Evolutionary conservation across 2,797 vertebrate species (phyloP).

Genomic region (Lithobates pipiens): DNA sequence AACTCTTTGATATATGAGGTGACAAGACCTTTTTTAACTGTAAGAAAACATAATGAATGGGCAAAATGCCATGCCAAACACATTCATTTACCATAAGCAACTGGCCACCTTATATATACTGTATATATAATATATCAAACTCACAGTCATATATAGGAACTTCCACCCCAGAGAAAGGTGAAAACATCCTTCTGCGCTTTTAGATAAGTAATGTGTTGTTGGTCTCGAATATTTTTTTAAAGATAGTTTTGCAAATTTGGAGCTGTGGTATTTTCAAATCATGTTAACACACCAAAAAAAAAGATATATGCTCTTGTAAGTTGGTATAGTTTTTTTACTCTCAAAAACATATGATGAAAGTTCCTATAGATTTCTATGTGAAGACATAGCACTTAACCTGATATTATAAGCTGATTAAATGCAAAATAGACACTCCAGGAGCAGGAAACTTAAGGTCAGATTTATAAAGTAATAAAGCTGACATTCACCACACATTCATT

Average conservation of each 20-base stretch:
- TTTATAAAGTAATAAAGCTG: too few relatives aligned
- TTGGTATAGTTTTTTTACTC: neutral
- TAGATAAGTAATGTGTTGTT: neutral
- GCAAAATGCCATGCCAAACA: slow-evolving; percentile 4
- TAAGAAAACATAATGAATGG: neutral
- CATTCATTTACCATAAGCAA: neutral
- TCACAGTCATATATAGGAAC: slow-evolving; percentile 29
- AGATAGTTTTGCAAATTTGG: neutral
- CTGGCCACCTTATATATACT: slow-evolving; percentile 24
- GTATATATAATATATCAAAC: neutral
- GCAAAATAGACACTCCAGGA: slow-evolving; percentile 59
- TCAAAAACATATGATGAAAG: neutral
- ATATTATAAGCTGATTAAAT: slow-evolving; percentile 23
- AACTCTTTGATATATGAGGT: slow-evolving; percentile 19
- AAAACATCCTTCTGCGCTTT: neutral
- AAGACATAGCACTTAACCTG: neutral
- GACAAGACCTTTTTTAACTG: slow-evolving; percentile 12
- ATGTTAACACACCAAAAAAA: too few relatives aligned
- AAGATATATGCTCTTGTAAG: neutral
- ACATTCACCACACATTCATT: too few relatives aligned
- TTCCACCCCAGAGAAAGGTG: neutral
- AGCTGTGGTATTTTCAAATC: neutral
- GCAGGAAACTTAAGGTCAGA: neutral
- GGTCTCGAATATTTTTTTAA: neutral
- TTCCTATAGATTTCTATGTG: slow-evolving; percentile 41